phyloP scores from a whole-genome alignment of 2,797 vertebrate genomes.

The Enteromius trimaculatus region DNA sequence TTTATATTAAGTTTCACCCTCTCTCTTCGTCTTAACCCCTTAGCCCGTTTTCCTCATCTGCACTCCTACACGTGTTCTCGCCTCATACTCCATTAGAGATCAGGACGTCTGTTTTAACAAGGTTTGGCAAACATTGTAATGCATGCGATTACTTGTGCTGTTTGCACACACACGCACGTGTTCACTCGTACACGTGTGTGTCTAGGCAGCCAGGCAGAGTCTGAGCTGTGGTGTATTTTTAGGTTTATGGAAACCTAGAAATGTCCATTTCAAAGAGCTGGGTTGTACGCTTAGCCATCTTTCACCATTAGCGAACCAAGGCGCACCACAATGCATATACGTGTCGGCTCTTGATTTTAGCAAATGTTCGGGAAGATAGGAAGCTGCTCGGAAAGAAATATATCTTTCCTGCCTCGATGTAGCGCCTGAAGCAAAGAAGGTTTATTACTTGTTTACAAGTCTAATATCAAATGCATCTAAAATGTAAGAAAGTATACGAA shows the following conservation, averaged over 20 bases:
- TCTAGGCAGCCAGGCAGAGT: constrained; percentile 22
- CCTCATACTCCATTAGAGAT: constrained; percentile 13
- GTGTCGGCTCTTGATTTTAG: not conserved
- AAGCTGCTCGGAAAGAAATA: not conserved
- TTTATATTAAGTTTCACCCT: constrained; percentile 20
- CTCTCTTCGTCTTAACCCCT: constrained; percentile 1
- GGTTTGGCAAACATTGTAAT: constrained; percentile 39
- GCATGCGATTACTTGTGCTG: constrained; percentile 18
- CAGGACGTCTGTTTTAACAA: constrained; percentile 36
- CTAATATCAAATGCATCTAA: not conserved
- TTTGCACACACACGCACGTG: constrained; percentile 33
- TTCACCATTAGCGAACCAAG: constrained; percentile 36
- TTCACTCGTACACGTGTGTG: constrained; percentile 5
- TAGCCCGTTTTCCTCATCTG: constrained; percentile 4
- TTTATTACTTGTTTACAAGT: not conserved
- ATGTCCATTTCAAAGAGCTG: constrained; percentile 51
- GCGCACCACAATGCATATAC: constrained; percentile 23
- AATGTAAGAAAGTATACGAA: not conserved
- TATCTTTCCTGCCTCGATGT: not conserved
- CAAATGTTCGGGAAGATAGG: not conserved
- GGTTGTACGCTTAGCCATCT: constrained; percentile 25
- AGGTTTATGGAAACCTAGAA: constrained; percentile 54
- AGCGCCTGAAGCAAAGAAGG: not conserved
- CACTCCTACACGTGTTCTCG: constrained; percentile 13
- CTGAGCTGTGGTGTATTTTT: constrained; percentile 55